Evolutionary conservation across 2,797 vertebrate species (phyloP).

Genomic region (Apodemus agrarius): DNA sequence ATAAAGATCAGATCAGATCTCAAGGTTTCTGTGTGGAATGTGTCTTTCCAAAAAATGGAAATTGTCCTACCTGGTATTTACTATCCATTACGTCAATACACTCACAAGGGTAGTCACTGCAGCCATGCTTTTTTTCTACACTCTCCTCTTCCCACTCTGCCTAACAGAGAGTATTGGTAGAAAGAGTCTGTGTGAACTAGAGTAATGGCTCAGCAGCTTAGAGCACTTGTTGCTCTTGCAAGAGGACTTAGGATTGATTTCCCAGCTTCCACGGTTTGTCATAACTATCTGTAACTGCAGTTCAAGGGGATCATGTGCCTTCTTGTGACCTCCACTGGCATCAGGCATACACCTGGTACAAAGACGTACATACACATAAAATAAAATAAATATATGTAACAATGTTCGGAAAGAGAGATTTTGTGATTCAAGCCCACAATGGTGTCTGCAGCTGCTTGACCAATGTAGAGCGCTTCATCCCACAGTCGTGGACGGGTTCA

Average conservation of each 20-base stretch:
- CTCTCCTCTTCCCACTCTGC: not conserved
- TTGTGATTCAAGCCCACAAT: not conserved
- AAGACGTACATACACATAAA: not conserved
- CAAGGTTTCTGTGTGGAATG: not conserved
- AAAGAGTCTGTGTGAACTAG: not conserved
- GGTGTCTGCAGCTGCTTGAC: not conserved
- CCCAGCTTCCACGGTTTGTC: not conserved
- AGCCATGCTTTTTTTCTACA: not conserved
- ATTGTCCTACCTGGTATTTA: not conserved
- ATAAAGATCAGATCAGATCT: not conserved
- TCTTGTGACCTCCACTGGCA: not conserved
- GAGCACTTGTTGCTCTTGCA: not conserved
- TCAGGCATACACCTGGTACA: not conserved
- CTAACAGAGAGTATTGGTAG: not conserved
- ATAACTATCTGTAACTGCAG: not conserved
- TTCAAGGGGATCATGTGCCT: no score
- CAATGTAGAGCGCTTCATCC: not conserved
- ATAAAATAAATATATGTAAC: not conserved
- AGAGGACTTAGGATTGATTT: not conserved
- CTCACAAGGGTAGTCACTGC: not conserved
- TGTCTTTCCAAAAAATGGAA: not conserved
- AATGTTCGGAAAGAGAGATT: not conserved
- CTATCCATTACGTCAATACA: not conserved
- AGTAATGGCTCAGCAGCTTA: not conserved
- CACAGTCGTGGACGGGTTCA: not conserved